These are phyloP conservation scores for Autographa gamma DNA, from an alignment of 2,888 invertebrate genomes.

Conservation along the genomic window DNA sequence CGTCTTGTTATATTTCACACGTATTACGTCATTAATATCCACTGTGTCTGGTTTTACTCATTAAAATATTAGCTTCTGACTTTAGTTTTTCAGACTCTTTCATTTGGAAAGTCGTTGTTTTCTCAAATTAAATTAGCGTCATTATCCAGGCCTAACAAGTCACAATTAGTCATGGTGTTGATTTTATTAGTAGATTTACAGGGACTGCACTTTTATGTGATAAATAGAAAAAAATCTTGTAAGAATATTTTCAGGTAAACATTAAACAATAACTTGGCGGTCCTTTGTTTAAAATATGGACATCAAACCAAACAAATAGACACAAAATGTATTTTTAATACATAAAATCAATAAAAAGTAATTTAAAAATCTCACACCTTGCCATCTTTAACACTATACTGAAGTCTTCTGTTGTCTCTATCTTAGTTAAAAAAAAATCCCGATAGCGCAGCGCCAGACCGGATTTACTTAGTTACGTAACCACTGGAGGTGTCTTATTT, in stretches of 20 bases:
- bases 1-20: constrained; percentile 26
- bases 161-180: too few species aligned
- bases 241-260: too few species aligned
- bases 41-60: constrained; percentile 40
- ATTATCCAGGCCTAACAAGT: too few species aligned
- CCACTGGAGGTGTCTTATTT: constrained; percentile 51
- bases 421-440: constrained; percentile 22
- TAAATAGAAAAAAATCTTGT: too few species aligned
- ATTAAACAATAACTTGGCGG: too few species aligned
- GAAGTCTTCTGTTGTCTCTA: neutral
- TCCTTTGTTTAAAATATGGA: too few species aligned
- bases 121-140: too few species aligned
- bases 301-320: too few species aligned
- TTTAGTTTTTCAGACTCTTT: neutral
- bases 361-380: neutral
- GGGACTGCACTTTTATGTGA: too few species aligned
- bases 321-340: too few species aligned
- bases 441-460: constrained; percentile 26
- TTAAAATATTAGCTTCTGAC: constrained; percentile 11
- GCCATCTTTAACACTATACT: neutral
- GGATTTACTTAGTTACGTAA: constrained; percentile 50
- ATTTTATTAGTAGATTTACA: too few species aligned
- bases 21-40: constrained; percentile 42
- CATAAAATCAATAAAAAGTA: too few species aligned
- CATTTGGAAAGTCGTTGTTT: neutral